Evolutionary conservation across 2,113 vertebrate genomes (phyloP), one percentile per base, ranked within the genome.

Genomic region (Sinocyclocheilus maitianheensis): DNA sequence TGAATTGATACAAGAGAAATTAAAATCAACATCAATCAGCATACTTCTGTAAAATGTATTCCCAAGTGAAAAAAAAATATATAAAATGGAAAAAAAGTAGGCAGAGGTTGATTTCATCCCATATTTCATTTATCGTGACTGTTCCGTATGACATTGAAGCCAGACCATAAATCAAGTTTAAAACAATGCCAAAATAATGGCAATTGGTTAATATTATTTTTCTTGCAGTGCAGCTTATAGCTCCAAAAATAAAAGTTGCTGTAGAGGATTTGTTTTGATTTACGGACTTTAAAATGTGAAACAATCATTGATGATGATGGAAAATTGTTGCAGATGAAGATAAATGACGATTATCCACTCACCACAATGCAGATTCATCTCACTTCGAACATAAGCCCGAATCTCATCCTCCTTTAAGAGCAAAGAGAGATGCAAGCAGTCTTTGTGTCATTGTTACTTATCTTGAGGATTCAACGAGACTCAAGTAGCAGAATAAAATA

Each of bases 301-400:
- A 43, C 40, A 26, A 3, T 37, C 67, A 71, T 37, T 71, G 30
- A 71, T 71, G 65, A 3, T 69, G 6, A 20, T 37, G 7, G n/a
- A 51, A 46, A 76, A 26, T 26, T 77, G n/a, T 26, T 77, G 13
- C 8, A 8, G 40, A 37, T 37, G 2, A 5, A 67, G 26, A 75
- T 46, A 24, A 75, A 75, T 24, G 1, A 51, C 40, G 43, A 26
- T 77, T 86, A 8, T 85, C 90, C 87, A 92, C 97, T 98, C 93
- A 99, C 98, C 97, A 43, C 98, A 99, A 89, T 99, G 97, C 90
- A 97, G 97, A 91, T 87, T 97, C 98, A 99, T 98, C 94, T 99
- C 98, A 37, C 97, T 92, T 89, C 96, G 96, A 89, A 99, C 96
- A 0, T 96, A 99, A 34, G 91, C 77, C 9, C 97, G 97, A 88